Percentiles rank a stretch among this genome's conserved stretches.
Conservation (phyloP, 2,888 invertebrate species). For the Ochropleura plecta region DNA sequence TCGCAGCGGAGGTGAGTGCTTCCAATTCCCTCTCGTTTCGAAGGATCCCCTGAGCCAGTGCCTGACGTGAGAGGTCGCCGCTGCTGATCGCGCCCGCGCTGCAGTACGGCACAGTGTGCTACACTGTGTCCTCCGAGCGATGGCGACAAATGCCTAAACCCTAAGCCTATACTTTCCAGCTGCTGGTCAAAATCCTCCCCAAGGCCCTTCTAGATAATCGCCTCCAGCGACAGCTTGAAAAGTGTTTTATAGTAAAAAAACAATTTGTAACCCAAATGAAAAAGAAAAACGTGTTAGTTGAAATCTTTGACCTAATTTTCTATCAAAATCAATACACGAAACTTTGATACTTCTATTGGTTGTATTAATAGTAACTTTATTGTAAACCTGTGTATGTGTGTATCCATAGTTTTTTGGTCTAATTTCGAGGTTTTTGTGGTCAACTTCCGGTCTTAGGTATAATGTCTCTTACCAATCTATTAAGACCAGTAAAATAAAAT, state of each 20-base stretch:
- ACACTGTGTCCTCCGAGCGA: no score
- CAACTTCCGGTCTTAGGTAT: no score
- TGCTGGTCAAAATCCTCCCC: background rate
- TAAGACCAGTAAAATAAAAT: background rate
- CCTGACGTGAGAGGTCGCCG: no score
- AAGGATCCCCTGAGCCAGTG: no score
- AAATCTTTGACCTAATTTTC: constrained; percentile 43
- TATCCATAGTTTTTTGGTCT: background rate
- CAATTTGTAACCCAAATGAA: constrained; percentile 9
- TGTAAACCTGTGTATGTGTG: background rate
- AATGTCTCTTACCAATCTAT: background rate
- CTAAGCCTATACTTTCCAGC: background rate
- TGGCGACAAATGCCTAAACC: background rate
- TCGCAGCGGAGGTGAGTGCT: no score
- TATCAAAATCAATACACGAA: constrained; percentile 38
- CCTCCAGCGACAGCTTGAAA: background rate
- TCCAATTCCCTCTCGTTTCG: no score
- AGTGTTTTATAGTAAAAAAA: constrained; percentile 8
- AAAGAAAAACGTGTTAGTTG: constrained; percentile 20
- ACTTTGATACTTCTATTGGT: constrained; percentile 5
- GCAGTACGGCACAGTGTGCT: no score
- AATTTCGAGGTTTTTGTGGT: background rate
- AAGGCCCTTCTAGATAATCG: no score
- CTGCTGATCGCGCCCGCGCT: no score
- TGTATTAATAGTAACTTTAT: constrained; percentile 4